A percentile compares a stretch with the other conserved stretches of the same genome.
Evolutionary conservation across 2,888 invertebrate species (phyloP).

Genomic region (Daptonema setosum): DNA sequence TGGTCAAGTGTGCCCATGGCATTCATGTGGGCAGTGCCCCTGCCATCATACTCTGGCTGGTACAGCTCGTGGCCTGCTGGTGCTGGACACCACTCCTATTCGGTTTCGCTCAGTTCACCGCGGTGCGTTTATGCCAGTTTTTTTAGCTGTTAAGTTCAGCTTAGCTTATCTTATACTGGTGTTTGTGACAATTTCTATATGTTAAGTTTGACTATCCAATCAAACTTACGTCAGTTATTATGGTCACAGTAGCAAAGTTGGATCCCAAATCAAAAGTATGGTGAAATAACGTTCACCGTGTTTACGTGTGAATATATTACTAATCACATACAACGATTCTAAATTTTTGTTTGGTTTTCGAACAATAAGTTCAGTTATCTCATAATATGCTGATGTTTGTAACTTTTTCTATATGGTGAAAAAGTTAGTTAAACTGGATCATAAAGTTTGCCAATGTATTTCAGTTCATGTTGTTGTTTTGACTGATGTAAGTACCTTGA

Average conservation of each 20-base stretch:
- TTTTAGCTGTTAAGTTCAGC: background rate
- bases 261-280: background rate
- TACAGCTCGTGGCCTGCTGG: slow-evolving; percentile 3
- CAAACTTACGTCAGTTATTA: too few relatives aligned
- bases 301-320: background rate
- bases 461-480: too few relatives aligned
- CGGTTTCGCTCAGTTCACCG: background rate
- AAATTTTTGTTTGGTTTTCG: too few relatives aligned
- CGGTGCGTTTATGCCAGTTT: slow-evolving; percentile 1
- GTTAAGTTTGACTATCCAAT: background rate
- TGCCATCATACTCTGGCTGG: background rate
- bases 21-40: background rate
- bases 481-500: background rate
- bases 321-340: too few relatives aligned
- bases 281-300: background rate
- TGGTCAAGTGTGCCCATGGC: background rate
- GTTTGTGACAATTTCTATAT: background rate
- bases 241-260: background rate
- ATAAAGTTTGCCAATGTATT: too few relatives aligned
- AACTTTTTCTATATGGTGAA: too few relatives aligned
- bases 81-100: slow-evolving; percentile 5
- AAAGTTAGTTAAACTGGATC: too few relatives aligned
- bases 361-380: too few relatives aligned
- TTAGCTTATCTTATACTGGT: too few relatives aligned
- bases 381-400: too few relatives aligned